Evolutionary conservation across 2,888 invertebrate species (phyloP), one percentile per base, ranked within the genome.

Genomic region (Melipona bicolor): DNA sequence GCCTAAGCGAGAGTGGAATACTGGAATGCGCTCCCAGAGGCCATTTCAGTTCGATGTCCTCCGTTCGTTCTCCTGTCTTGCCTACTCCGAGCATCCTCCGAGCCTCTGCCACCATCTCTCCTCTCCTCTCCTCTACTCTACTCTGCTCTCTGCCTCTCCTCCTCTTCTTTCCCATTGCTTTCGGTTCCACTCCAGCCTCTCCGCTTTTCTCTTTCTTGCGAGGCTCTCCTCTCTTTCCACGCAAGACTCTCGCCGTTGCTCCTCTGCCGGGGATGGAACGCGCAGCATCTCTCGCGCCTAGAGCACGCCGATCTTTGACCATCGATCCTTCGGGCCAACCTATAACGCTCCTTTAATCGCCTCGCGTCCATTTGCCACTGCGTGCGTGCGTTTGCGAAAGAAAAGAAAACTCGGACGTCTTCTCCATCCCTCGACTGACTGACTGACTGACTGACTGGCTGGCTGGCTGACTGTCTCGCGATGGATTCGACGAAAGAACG

Each of bases 31-130:
- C 93, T 93, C 91, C 93, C 92, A 93, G 93, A 94, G 94, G 93
- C 93, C 94, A 94, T 94, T 93, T 93, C 94, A 93, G 94, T 94
- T 94, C 93, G 93, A 94, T 94, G 93, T 94, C 94, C 94, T 93
- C 93, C 92, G 92, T 90, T 91, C 92, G 89, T 88, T 92, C 91
- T 92, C 88, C 91, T 91, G 91, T 91, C 91, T 92, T 88, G 89
- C 88, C 89, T 84, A 81, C 90, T 90, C 86, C 89, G 78, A 81
- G 70, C 83, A 84, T 86, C 86, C 85, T 85, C 79, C 64, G 75
- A 72, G 62, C 71, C 81, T 77, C 69, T 64, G 61, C 67, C 77
- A 24, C 72, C 76, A 80, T 83, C 83, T 83, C 83, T 61, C 24
- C 61, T 76, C 59, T 65, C 67, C 52, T 76, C 74, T 61, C 64